Evolutionary conservation across 2,113 vertebrate genomes (phyloP).

Genomic region (Cyanoderma ruficeps): DNA sequence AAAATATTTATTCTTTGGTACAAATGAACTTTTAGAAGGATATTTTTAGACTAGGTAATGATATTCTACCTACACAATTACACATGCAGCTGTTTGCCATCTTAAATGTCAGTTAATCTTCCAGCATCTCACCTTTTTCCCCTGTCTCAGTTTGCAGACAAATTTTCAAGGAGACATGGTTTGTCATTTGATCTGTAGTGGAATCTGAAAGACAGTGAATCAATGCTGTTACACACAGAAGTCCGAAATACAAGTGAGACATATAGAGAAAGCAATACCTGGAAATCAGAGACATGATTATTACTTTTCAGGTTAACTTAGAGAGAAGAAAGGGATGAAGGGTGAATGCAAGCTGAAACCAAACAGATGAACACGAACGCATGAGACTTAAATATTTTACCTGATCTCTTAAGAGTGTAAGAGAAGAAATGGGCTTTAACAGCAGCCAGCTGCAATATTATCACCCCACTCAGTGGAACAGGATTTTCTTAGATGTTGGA

Average conservation of each 20-base stretch:
- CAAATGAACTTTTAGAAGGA: background rate
- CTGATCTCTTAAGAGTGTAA: background rate
- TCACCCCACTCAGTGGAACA: background rate
- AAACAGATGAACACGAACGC: background rate
- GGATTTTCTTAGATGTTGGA: background rate
- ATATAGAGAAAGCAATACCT: background rate
- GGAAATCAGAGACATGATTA: background rate
- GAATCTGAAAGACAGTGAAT: background rate
- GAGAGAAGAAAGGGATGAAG: background rate
- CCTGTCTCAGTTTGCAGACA: background rate
- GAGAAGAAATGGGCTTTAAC: background rate
- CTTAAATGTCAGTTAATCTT: background rate
- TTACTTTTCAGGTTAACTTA: background rate
- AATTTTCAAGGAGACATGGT: background rate
- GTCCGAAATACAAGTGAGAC: background rate
- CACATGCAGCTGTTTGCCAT: background rate
- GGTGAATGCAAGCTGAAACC: background rate
- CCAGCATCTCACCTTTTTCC: background rate
- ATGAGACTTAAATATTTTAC: background rate
- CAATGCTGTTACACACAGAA: background rate
- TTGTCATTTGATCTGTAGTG: background rate
- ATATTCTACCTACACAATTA: background rate
- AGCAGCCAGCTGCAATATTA: accelerated
- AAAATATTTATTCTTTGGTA: background rate
- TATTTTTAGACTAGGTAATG: background rate